These are phyloP conservation scores for Beaufortia kweichowensis DNA, from an alignment of 2,113 vertebrate genomes.

Conservation along the genomic window DNA sequence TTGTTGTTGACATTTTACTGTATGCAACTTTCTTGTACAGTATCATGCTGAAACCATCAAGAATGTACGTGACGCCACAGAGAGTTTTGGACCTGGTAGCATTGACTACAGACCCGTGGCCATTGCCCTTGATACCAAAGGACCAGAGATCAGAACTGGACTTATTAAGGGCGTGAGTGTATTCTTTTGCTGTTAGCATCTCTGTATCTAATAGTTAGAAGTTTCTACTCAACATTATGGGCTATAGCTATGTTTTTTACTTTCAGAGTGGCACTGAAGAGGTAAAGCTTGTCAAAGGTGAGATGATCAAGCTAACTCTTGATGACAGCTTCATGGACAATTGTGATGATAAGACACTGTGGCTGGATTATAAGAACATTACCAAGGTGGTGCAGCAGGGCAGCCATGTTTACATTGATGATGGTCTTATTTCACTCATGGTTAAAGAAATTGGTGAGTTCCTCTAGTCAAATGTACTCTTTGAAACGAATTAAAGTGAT, in stretches of 20 bases:
- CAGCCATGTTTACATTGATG: constrained; percentile 88
- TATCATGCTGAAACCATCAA: constrained; percentile 95
- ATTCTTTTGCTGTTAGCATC: not conserved
- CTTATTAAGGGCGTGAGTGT: constrained; percentile 94
- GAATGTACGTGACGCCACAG: constrained; percentile 88
- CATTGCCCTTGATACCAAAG: constrained; percentile 96
- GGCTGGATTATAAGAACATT: constrained; percentile 99
- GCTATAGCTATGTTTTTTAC: not conserved
- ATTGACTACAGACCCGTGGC: constrained; percentile 90
- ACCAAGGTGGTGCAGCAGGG: constrained; percentile 85
- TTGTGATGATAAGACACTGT: constrained; percentile 87
- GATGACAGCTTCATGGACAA: constrained; percentile 87
- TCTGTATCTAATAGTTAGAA: not conserved
- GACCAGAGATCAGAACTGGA: constrained; percentile 96
- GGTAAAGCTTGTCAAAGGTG: constrained; percentile 90
- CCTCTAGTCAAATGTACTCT: not conserved
- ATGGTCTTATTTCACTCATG: constrained; percentile 91
- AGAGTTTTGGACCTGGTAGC: constrained; percentile 87
- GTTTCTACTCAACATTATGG: not conserved
- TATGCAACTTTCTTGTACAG: constrained; percentile 63
- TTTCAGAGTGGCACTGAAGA: constrained; percentile 91
- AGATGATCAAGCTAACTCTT: constrained; percentile 84
- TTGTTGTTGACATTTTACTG: not conserved
- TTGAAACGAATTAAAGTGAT: not conserved
- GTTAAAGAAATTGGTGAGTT: constrained; percentile 86